These are phyloP conservation scores for Crocuta crocuta DNA, from an alignment of 2,113 vertebrate genomes.

Conservation along the genomic window DNA sequence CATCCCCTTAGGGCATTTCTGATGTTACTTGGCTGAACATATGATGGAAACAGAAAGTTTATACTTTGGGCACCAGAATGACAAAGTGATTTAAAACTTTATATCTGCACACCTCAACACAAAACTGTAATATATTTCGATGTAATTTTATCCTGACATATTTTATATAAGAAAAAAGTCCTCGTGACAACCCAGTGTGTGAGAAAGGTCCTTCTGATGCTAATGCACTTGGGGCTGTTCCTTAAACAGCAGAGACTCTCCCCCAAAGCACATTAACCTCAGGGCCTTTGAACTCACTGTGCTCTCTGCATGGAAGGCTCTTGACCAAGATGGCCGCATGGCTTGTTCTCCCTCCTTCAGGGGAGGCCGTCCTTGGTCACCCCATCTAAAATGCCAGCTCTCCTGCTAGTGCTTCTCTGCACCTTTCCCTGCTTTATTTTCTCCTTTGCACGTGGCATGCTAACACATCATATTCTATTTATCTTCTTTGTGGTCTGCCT, in stretches of 20 bases:
- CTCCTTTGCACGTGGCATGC: background rate
- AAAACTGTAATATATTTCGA: background rate
- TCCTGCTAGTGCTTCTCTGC: background rate
- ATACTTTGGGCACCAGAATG: background rate
- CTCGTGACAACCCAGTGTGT: background rate
- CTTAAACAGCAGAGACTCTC: background rate
- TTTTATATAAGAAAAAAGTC: background rate
- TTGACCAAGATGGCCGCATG: background rate
- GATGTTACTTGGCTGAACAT: background rate
- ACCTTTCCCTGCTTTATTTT: background rate
- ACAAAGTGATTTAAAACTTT: background rate
- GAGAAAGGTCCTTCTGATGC: background rate
- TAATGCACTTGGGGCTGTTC: background rate
- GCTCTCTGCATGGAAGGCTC: background rate
- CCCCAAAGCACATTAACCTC: accelerated
- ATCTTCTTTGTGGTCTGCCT: too few relatives aligned
- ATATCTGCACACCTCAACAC: background rate
- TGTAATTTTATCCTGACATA: background rate
- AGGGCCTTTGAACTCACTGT: too few relatives aligned
- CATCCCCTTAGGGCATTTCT: background rate
- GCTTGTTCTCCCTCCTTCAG: background rate
- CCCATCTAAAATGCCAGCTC: too few relatives aligned
- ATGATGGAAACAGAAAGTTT: background rate
- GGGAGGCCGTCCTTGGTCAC: background rate
- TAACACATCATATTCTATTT: too few relatives aligned